These are phyloP conservation scores for Drosophila saltans DNA, from an alignment of 1,140 invertebrate genomes.

Conservation along the genomic window DNA sequence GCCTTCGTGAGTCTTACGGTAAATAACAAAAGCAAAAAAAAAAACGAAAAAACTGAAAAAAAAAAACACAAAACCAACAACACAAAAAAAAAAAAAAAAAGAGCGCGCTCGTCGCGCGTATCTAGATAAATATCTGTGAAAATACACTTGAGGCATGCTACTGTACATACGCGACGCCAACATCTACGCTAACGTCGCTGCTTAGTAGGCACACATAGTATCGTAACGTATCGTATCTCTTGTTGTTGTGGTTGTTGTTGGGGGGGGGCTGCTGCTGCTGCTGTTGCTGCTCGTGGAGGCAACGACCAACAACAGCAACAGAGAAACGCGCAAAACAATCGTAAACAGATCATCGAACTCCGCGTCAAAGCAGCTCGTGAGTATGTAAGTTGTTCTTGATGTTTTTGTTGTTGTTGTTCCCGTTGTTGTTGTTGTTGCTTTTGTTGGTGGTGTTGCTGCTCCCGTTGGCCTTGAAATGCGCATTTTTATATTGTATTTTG, in stretches of 20 bases:
- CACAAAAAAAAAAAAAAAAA: constrained; percentile 26
- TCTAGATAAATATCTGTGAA: constrained; percentile 76
- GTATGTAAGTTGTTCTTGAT: constrained; percentile 24
- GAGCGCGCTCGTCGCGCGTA: constrained; percentile 63
- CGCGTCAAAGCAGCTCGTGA: constrained; percentile 19
- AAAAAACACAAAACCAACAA: constrained; percentile 16
- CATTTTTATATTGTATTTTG: constrained; percentile 14
- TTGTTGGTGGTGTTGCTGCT: constrained; percentile 16
- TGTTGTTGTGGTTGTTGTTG: neutral
- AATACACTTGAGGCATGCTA: constrained; percentile 77
- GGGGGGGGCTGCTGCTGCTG: constrained; percentile 7
- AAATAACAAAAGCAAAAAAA: constrained; percentile 40
- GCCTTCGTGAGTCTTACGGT: constrained; percentile 60
- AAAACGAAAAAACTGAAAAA: constrained; percentile 14
- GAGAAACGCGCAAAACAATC: constrained; percentile 58
- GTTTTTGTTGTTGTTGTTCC: constrained; percentile 23
- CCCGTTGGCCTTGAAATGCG: constrained; percentile 63
- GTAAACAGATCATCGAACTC: constrained; percentile 80
- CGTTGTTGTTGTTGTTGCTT: constrained; percentile 32
- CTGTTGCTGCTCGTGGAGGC: constrained; percentile 3
- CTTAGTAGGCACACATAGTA: constrained; percentile 15
- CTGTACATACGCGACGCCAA: constrained; percentile 63
- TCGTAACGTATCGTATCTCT: constrained; percentile 17
- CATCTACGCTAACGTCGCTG: constrained; percentile 30
- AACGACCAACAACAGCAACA: constrained; percentile 55